These are phyloP conservation scores for Punctoribates punctum DNA, from an alignment of 2,888 invertebrate genomes.

Conservation along the genomic window DNA sequence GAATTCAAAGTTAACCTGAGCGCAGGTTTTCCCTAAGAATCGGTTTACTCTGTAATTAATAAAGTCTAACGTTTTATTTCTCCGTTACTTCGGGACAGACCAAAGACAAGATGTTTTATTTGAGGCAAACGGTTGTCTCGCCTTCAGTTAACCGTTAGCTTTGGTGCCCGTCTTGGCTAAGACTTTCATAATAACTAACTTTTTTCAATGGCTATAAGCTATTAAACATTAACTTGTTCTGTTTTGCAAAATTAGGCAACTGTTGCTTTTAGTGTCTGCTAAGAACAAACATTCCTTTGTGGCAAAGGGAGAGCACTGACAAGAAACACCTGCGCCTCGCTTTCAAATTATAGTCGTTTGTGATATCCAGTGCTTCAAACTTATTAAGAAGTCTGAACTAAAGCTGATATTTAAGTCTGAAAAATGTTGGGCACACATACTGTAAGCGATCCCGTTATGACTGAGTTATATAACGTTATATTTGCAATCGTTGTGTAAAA, in stretches of 20 bases:
- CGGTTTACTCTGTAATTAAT: no score
- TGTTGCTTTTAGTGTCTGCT: conserved; percentile 2
- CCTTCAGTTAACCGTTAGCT: no score
- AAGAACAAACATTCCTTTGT: conserved; percentile 29
- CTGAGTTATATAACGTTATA: neutral
- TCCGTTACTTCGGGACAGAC: no score
- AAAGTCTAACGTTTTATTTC: no score
- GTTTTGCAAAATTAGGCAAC: conserved; percentile 18
- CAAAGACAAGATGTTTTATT: no score
- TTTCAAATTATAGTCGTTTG: conserved; percentile 4
- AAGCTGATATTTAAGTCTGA: conserved; percentile 5
- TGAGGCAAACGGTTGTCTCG: no score
- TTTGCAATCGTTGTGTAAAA: conserved; percentile 6
- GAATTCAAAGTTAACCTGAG: no score
- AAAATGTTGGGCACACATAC: conserved; percentile 8
- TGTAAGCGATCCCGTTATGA: conserved; percentile 33
- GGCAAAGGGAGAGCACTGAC: conserved; percentile 5
- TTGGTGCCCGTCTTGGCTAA: no score
- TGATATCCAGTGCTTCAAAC: conserved; percentile 31
- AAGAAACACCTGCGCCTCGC: conserved; percentile 32
- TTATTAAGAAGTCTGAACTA: conserved; percentile 32
- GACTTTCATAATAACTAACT: neutral
- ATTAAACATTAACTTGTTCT: no score
- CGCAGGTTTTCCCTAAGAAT: no score
- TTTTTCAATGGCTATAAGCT: neutral